These are phyloP conservation scores for Narcine bancroftii DNA, from an alignment of 2,113 vertebrate genomes.

Conservation along the genomic window DNA sequence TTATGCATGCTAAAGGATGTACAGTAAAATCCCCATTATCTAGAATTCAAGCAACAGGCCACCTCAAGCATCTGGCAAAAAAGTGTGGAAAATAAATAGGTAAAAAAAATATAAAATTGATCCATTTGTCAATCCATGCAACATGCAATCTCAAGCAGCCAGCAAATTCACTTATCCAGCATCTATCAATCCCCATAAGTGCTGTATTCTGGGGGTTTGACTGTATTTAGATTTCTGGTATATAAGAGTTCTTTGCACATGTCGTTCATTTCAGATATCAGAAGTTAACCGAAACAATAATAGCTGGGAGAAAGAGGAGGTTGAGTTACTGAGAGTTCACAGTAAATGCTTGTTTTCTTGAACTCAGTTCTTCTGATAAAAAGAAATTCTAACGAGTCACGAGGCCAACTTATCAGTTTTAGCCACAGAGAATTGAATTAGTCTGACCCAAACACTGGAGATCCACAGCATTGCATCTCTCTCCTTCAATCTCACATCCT, in stretches of 20 bases:
- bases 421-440: not conserved
- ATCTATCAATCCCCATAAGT: too few species aligned
- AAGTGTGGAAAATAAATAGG: too few species aligned
- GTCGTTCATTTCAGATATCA: not conserved
- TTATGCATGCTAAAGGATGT: not conserved
- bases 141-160: too few species aligned
- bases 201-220: too few species aligned
- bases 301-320: not conserved
- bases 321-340: not conserved
- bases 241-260: not conserved
- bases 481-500: not conserved
- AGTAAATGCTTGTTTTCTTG: not conserved
- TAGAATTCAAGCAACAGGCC: too few species aligned
- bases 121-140: too few species aligned
- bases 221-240: not conserved
- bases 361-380: not conserved
- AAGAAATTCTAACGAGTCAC: not conserved
- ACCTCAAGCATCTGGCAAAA: too few species aligned
- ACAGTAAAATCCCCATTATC: too few species aligned
- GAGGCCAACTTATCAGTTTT: not conserved
- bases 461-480: not conserved
- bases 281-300: not conserved
- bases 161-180: too few species aligned
- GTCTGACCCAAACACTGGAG: not conserved
- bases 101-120: too few species aligned